These are phyloP conservation scores for Eupithecia pulchellata DNA, from an alignment of 2,888 invertebrate genomes.

Conservation along the genomic window DNA sequence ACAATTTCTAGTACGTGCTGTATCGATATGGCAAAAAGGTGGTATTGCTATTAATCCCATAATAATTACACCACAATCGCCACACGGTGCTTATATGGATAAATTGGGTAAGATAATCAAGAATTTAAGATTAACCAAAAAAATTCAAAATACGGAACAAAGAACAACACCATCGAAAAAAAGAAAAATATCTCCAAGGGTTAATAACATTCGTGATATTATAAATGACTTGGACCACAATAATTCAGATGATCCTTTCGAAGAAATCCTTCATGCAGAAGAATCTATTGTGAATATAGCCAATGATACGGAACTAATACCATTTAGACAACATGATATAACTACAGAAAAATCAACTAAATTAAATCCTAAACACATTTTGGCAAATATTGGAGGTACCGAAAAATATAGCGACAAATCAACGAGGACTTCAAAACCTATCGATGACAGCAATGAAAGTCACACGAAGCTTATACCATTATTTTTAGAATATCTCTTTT, in stretches of 20 bases:
- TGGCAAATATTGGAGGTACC: not conserved
- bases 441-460: conserved; percentile 14
- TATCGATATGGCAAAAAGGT: conserved; percentile 77
- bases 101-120: conserved; percentile 46
- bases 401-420: not conserved
- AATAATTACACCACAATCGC: conserved; percentile 63
- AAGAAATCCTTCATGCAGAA: conserved; percentile 60
- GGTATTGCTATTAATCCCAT: conserved; percentile 73
- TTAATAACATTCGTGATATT: conserved; percentile 76
- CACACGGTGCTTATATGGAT: conserved; percentile 60
- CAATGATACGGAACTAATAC: conserved; percentile 11
- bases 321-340: conserved; percentile 15
- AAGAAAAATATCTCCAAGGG: conserved; percentile 51
- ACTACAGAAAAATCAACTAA: conserved; percentile 1
- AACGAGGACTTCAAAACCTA: conserved; percentile 9
- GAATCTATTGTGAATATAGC: conserved; percentile 52
- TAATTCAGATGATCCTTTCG: conserved; percentile 46
- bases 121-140: conserved; percentile 48
- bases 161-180: conserved; percentile 32
- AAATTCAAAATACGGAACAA: conserved; percentile 13
- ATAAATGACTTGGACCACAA: conserved; percentile 68
- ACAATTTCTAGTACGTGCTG: conserved; percentile 66
- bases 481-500: conserved; percentile 66
- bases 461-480: conserved; percentile 56
- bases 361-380: not conserved